Conservation (phyloP, 2,888 invertebrate genomes). For the Gymnocheta viridis region DNA sequence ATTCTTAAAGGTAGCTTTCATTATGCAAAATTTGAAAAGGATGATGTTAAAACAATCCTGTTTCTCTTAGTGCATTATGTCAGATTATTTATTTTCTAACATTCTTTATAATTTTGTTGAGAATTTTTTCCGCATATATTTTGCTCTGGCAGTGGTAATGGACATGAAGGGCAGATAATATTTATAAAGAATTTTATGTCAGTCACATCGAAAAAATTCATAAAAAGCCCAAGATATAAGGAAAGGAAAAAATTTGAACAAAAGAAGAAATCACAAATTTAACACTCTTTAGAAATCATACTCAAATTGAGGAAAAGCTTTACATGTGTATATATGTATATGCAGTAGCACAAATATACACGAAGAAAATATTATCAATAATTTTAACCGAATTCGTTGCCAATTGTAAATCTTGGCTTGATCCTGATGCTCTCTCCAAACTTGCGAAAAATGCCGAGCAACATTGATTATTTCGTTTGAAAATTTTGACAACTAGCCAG, state of each 20-base stretch:
- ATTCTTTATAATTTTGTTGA: conserved; percentile 31
- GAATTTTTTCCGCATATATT: background rate
- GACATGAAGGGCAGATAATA: background rate
- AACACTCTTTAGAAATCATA: conserved; percentile 43
- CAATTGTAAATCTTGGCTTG: no score
- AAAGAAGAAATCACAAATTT: conserved; percentile 46
- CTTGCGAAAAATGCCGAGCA: no score
- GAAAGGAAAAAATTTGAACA: background rate
- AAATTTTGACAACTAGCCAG: no score
- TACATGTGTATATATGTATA: background rate
- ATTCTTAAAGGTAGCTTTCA: no score
- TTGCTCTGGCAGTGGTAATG: background rate
- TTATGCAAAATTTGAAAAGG: no score
- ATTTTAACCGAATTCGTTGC: no score
- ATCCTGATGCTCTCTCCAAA: no score
- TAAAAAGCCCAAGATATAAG: conserved; percentile 26
- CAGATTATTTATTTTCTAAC: conserved; percentile 32
- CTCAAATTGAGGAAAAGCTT: background rate
- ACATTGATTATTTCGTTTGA: no score
- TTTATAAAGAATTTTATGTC: conserved; percentile 58
- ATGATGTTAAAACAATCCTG: no score
- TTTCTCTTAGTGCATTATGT: background rate
- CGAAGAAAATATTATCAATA: background rate
- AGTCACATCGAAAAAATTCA: conserved; percentile 58
- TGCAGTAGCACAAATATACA: background rate